phyloP scores from a whole-genome alignment of 64 coral and sea anemone genomes.

The Hydrozoanthus tunicans region DNA sequence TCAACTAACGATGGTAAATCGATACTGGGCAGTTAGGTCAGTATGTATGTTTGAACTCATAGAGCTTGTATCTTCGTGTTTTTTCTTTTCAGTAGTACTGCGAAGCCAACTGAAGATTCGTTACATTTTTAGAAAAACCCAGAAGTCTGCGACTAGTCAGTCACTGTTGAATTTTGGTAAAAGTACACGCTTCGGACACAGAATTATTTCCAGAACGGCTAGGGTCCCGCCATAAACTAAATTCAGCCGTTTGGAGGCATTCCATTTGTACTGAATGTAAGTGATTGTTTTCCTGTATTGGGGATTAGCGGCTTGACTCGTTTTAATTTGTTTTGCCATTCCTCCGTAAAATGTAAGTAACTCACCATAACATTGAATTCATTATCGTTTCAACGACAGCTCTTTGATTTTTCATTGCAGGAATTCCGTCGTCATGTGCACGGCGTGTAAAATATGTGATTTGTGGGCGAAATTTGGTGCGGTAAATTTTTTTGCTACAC shows the following conservation, averaged over 20 bases:
- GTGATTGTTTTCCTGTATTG: constrained; percentile 62
- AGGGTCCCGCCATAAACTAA: constrained; percentile 46
- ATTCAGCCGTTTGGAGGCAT: constrained; percentile 25
- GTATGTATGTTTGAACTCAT: constrained; percentile 25
- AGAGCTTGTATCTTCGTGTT: constrained; percentile 19
- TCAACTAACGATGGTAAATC: constrained; percentile 47
- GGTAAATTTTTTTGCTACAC: background rate
- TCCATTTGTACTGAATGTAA: constrained; percentile 41
- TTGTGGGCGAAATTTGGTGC: constrained; percentile 1
- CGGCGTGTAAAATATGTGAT: constrained; percentile 47
- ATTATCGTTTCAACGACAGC: background rate
- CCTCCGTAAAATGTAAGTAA: constrained; percentile 47
- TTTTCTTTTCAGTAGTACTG: constrained; percentile 24
- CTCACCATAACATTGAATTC: constrained; percentile 30
- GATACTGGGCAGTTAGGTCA: constrained; percentile 40
- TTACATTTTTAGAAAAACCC: constrained; percentile 3
- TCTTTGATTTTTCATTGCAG: constrained; percentile 35
- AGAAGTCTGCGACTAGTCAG: background rate
- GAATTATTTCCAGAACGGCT: background rate
- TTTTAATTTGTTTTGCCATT: constrained; percentile 56
- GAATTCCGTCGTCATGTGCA: constrained; percentile 42
- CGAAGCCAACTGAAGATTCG: background rate
- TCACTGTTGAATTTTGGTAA: background rate
- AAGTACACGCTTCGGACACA: background rate
- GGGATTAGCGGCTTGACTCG: constrained; percentile 40